phyloP scores from a whole-genome alignment of 2,888 invertebrate species.

The Cistogaster globosa region DNA sequence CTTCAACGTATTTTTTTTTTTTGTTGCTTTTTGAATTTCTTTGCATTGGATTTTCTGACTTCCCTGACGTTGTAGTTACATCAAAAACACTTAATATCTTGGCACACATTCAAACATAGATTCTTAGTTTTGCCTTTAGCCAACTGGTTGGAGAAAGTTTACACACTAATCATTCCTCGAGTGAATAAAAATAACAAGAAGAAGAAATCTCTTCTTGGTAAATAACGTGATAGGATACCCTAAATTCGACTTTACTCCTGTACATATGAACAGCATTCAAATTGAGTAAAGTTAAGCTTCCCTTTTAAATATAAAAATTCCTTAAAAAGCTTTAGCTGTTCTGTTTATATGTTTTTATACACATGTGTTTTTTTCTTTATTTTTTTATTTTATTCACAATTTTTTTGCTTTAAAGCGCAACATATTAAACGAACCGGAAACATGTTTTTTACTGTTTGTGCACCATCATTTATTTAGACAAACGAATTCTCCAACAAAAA shows the following conservation, averaged over 20 bases:
- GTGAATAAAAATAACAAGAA: no score
- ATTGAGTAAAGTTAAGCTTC: slow-evolving; percentile 39
- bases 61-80: slow-evolving; percentile 14
- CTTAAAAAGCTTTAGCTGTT: slow-evolving; percentile 47
- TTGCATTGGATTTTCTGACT: slow-evolving; percentile 45
- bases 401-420: slow-evolving; percentile 65
- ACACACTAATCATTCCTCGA: no score
- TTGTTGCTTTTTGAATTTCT: slow-evolving; percentile 25
- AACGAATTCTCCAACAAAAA: slow-evolving; percentile 55
- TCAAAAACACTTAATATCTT: slow-evolving; percentile 46
- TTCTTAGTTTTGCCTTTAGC: not conserved
- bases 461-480: slow-evolving; percentile 66
- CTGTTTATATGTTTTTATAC: not conserved
- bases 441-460: slow-evolving; percentile 64
- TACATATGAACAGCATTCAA: not conserved
- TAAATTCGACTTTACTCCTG: not conserved
- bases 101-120: not conserved
- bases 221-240: not conserved
- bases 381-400: slow-evolving; percentile 3
- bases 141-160: not conserved
- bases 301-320: slow-evolving; percentile 15
- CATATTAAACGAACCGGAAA: slow-evolving; percentile 75
- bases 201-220: no score
- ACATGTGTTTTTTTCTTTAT: not conserved
- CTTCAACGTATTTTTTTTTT: slow-evolving; percentile 46